Percentiles rank a stretch among this genome's conserved stretches.
Conservation (phyloP, 2,888 invertebrate species). For the Drymonia ruficornis region DNA sequence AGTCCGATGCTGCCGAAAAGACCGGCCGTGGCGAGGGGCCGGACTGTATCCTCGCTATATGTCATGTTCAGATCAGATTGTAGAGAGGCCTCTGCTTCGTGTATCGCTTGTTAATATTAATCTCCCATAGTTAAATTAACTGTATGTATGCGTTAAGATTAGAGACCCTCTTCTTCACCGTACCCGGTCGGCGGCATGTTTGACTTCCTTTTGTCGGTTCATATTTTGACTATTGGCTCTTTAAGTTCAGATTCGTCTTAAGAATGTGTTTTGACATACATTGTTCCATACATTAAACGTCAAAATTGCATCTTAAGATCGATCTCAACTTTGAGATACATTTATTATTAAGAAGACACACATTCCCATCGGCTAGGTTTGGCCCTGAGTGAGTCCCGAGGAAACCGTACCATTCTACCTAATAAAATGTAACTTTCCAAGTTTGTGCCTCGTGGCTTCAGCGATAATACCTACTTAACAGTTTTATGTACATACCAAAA, state of each 20-base stretch:
- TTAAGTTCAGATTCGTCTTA: no score
- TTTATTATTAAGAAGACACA: no score
- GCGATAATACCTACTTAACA: background rate
- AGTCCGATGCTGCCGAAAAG: constrained; percentile 80
- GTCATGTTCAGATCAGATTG: constrained; percentile 54
- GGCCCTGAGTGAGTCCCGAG: no score
- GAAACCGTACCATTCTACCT: no score
- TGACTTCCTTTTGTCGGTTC: constrained; percentile 77
- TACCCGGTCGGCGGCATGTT: constrained; percentile 76
- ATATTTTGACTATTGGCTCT: no score
- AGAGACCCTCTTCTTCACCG: constrained; percentile 82
- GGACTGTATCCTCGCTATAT: constrained; percentile 76
- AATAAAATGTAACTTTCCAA: no score
- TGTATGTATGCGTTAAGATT: constrained; percentile 85
- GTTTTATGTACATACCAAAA: background rate
- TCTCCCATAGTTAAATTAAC: constrained; percentile 77
- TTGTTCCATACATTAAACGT: no score
- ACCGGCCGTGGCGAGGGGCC: constrained; percentile 82
- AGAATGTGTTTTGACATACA: no score
- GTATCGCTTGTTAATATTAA: constrained; percentile 83
- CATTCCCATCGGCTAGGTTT: no score
- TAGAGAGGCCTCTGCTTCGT: constrained; percentile 83
- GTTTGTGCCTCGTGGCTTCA: no score
- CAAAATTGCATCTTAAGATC: no score
- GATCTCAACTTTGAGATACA: no score